Conservation (phyloP, 2,888 invertebrate genomes). For the Cacoxenus indagator region DNA sequence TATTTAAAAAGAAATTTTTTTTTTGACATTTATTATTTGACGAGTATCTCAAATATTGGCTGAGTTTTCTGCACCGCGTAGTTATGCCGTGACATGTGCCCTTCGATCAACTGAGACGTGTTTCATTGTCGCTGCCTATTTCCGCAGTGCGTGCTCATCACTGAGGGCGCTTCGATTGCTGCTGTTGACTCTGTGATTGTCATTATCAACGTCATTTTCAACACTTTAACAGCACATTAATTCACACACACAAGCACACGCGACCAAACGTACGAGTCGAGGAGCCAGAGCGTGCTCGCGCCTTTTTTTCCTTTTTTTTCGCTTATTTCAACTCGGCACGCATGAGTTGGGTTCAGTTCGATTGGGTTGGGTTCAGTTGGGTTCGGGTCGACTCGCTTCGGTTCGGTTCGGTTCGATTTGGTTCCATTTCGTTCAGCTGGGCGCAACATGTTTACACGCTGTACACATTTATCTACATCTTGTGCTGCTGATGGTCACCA, state of each 20-base stretch:
- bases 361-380: not conserved
- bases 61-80: too few species aligned
- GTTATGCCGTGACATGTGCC: too few species aligned
- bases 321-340: not conserved
- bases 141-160: not conserved
- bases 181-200: constrained; percentile 4
- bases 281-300: not conserved
- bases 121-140: not conserved
- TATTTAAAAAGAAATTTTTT: too few species aligned
- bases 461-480: not conserved
- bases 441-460: constrained; percentile 3
- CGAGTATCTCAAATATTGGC: too few species aligned
- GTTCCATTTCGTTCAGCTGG: not conserved
- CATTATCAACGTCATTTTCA: constrained; percentile 25
- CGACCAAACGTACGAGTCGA: not conserved
- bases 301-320: too few species aligned
- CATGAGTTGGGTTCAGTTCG: not conserved
- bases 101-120: too few species aligned
- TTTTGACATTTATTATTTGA: too few species aligned
- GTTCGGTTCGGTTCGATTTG: not conserved
- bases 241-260: constrained; percentile 19
- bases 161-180: not conserved
- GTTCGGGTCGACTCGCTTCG: not conserved
- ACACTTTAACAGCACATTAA: constrained; percentile 22
- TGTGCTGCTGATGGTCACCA: not conserved